These are phyloP conservation scores for Galleria mellonella DNA, from an alignment of 1,140 invertebrate genomes.

Conservation along the genomic window DNA sequence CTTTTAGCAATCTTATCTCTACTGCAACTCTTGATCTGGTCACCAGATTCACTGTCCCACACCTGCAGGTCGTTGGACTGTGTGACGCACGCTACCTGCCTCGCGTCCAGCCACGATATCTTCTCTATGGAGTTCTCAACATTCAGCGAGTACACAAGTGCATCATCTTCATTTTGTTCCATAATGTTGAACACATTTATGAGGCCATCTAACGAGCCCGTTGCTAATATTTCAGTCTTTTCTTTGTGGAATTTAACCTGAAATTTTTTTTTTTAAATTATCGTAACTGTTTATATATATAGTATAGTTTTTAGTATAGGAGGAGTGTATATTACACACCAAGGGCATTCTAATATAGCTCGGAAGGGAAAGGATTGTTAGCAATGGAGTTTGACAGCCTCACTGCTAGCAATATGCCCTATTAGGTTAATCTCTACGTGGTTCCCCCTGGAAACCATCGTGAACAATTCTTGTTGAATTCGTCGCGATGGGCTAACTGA, in stretches of 20 bases:
- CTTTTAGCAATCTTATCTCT: slow-evolving; percentile 73
- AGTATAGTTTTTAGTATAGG: no score
- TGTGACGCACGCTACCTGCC: slow-evolving; percentile 79
- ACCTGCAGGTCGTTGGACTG: slow-evolving; percentile 83
- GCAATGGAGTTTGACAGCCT: no score
- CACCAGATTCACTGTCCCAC: slow-evolving; percentile 80
- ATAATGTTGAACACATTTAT: slow-evolving; percentile 90
- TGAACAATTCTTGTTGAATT: no score
- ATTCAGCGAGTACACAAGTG: slow-evolving; percentile 86
- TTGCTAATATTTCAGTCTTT: slow-evolving; percentile 81
- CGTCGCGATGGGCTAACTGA: no score
- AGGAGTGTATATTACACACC: no score
- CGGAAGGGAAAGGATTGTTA: no score
- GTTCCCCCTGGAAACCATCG: no score
- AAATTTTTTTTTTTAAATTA: slow-evolving; percentile 9
- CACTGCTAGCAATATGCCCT: no score
- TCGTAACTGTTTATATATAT: neutral
- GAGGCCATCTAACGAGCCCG: slow-evolving; percentile 89
- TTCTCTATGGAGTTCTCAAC: slow-evolving; percentile 87
- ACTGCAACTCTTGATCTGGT: slow-evolving; percentile 74
- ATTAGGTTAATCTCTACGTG: no score
- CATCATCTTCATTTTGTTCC: slow-evolving; percentile 86
- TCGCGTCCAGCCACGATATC: slow-evolving; percentile 73
- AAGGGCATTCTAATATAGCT: no score
- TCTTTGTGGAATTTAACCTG: slow-evolving; percentile 85